These are phyloP conservation scores for Callipepla squamata DNA, from an alignment of 2,113 vertebrate species.

Conservation along the genomic window DNA sequence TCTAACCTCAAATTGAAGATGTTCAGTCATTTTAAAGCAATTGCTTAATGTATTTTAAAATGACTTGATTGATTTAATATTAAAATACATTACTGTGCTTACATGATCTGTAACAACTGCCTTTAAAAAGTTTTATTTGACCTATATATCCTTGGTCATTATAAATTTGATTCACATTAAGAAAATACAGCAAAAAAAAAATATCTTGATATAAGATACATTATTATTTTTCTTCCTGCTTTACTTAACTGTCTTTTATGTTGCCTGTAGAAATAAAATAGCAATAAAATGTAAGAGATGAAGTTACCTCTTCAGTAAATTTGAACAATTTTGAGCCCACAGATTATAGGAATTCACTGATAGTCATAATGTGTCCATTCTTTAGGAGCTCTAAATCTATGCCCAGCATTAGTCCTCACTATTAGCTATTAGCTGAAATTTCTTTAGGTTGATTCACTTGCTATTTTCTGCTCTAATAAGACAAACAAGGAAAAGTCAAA, in stretches of 20 bases:
- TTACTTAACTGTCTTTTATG: background rate
- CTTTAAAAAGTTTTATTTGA: background rate
- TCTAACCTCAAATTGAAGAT: background rate
- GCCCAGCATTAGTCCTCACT: background rate
- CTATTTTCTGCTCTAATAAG: background rate
- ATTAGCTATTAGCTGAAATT: background rate
- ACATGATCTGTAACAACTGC: background rate
- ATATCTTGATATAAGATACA: background rate
- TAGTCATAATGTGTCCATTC: background rate
- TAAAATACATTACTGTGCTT: background rate
- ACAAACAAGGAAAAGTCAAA: background rate
- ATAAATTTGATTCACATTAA: background rate
- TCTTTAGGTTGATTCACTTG: background rate
- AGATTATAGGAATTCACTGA: background rate
- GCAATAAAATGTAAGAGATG: background rate
- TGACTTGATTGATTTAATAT: background rate
- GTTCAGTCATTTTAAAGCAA: background rate
- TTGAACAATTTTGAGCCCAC: background rate
- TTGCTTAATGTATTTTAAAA: background rate
- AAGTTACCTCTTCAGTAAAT: background rate
- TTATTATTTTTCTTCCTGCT: background rate
- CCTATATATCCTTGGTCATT: background rate
- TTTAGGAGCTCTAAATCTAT: background rate
- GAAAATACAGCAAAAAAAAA: background rate
- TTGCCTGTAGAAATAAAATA: background rate